These are phyloP conservation scores for Trissolcus basalis DNA, from an alignment of 1,140 invertebrate species.

Conservation along the genomic window DNA sequence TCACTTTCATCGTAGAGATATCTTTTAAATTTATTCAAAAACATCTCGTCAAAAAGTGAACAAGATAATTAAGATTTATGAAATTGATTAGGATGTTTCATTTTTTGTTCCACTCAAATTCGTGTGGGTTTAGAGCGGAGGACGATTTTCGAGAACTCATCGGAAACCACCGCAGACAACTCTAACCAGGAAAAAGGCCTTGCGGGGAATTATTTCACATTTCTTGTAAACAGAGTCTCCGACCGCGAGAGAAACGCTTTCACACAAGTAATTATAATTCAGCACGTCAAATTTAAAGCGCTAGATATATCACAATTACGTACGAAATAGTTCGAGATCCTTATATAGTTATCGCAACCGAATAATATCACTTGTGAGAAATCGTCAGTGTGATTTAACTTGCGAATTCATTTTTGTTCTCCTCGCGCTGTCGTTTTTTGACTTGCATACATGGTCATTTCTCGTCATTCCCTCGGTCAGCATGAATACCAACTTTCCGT, in stretches of 20 bases:
- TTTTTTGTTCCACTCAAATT: too few relatives aligned
- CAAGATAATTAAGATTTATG: too few relatives aligned
- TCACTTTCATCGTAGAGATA: too few relatives aligned
- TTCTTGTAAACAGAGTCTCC: not conserved
- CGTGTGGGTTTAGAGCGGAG: too few relatives aligned
- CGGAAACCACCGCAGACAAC: too few relatives aligned
- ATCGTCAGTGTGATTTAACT: conserved; percentile 9
- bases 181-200: not conserved
- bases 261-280: conserved; percentile 18
- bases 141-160: too few relatives aligned
- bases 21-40: too few relatives aligned
- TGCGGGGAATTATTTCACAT: not conserved
- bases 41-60: too few relatives aligned
- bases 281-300: conserved; percentile 22
- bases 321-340: conserved; percentile 19
- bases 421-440: conserved; percentile 5
- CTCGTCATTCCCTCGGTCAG: not conserved
- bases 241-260: conserved; percentile 15
- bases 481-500: not conserved
- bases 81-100: too few relatives aligned
- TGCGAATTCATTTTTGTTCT: not conserved
- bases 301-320: conserved; percentile 33
- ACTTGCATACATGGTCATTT: not conserved
- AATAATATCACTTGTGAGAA: conserved; percentile 12
- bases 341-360: conserved; percentile 17